Conservation (phyloP, 2,797 vertebrate species). For the Semotilus atromaculatus region DNA sequence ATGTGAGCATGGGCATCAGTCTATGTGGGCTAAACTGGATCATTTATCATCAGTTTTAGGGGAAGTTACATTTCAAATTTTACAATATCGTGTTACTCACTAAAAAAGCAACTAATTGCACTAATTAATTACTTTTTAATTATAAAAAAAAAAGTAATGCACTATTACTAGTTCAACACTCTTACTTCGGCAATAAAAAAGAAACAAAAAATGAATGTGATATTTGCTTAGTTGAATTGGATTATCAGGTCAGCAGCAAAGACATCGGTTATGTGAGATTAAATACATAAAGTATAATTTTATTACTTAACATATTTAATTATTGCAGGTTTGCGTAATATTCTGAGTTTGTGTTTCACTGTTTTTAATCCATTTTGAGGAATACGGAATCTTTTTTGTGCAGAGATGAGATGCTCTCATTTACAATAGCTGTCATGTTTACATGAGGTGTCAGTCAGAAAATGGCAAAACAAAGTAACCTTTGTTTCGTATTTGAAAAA, state of each 20-base stretch:
- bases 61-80: not conserved
- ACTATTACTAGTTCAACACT: not conserved
- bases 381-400: not conserved
- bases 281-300: not conserved
- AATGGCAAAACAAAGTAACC: not conserved
- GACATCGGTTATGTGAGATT: not conserved
- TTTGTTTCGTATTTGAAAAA: not conserved
- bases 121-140: not conserved
- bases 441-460: not conserved
- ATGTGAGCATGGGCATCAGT: not conserved
- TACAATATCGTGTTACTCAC: not conserved
- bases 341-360: not conserved
- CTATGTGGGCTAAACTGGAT: not conserved
- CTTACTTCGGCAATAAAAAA: not conserved
- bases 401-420: no score
- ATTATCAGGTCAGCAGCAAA: not conserved
- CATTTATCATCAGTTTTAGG: not conserved
- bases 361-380: not conserved
- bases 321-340: not conserved
- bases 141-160: no score
- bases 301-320: not conserved
- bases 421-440: not conserved
- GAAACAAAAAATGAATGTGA: not conserved
- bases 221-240: not conserved
- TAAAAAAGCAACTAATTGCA: not conserved